These are phyloP conservation scores for Oscheius myriophilus DNA, from an alignment of 2,888 invertebrate species.

Conservation along the genomic window DNA sequence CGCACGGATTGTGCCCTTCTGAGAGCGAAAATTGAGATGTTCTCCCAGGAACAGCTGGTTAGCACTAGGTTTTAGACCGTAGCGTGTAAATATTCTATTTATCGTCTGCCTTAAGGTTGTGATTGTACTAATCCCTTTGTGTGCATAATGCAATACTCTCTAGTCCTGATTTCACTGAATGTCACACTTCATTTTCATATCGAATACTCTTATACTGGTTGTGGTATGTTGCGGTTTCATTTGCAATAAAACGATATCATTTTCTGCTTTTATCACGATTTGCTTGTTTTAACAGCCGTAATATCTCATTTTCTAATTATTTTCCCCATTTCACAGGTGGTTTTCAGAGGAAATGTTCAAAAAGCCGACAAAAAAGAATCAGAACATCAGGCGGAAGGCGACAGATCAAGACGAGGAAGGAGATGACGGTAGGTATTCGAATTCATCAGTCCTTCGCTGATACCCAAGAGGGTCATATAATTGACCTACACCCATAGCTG, in stretches of 20 bases:
- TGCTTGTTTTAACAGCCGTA: not conserved
- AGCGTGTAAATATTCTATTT: not conserved
- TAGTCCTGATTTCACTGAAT: constrained; percentile 10
- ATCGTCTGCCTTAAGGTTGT: constrained; percentile 1
- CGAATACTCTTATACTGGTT: constrained; percentile 19
- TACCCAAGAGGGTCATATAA: too few species aligned
- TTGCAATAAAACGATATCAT: constrained; percentile 1
- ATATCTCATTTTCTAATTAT: not conserved
- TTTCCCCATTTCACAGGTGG: not conserved
- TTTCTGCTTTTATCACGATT: not conserved
- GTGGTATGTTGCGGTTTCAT: not conserved
- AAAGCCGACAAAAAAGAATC: constrained; percentile 25
- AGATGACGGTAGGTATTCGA: constrained; percentile 9
- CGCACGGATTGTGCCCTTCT: constrained; percentile 56
- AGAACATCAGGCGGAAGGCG: constrained; percentile 7
- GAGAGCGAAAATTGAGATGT: constrained; percentile 55
- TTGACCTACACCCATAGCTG: too few species aligned
- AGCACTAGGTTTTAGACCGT: constrained; percentile 25
- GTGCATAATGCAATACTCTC: constrained; percentile 2
- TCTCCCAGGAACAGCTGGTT: constrained; percentile 17
- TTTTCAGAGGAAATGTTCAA: constrained; percentile 22
- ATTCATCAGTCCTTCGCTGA: too few species aligned
- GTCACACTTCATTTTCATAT: constrained; percentile 2
- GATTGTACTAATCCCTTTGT: too few species aligned
- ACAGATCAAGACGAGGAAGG: constrained; percentile 5